phyloP scores from a whole-genome alignment of 1,140 invertebrate species.

The Drosophila nigrodunni region DNA sequence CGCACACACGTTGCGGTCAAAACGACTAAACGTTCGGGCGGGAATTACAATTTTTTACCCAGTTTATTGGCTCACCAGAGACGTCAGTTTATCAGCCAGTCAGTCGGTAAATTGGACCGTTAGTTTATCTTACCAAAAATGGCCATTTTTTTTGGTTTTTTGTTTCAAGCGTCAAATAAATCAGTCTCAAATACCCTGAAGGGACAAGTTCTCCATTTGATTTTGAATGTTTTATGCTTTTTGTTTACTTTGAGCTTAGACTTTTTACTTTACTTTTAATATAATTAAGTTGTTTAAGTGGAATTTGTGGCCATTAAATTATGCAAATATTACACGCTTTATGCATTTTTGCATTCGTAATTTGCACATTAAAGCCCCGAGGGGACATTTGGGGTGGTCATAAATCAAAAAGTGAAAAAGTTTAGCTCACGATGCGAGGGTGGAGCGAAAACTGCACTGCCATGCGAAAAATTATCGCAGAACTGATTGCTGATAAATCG shows the following conservation, averaged over 20 bases:
- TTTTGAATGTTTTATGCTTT: constrained; percentile 28
- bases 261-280: constrained; percentile 57
- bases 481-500: too few relatives aligned
- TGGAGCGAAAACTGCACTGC: not conserved
- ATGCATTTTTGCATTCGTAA: constrained; percentile 76
- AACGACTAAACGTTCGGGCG: constrained; percentile 26
- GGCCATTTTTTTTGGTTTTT: constrained; percentile 29
- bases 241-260: constrained; percentile 78
- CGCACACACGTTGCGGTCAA: constrained; percentile 50
- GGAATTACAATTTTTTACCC: constrained; percentile 47
- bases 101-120: constrained; percentile 22
- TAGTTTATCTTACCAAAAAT: constrained; percentile 48
- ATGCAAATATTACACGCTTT: constrained; percentile 63
- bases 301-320: constrained; percentile 80
- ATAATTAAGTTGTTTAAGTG: constrained; percentile 81
- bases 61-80: constrained; percentile 52
- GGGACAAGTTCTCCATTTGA: constrained; percentile 69
- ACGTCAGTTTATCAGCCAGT: constrained; percentile 34
- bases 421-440: constrained; percentile 26
- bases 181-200: constrained; percentile 60
- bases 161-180: constrained; percentile 47
- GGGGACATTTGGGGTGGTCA: constrained; percentile 43
- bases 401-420: constrained; percentile 73
- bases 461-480: too few relatives aligned
- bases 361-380: constrained; percentile 61